phyloP scores from a whole-genome alignment of 2,888 invertebrate species.

The Mimas tiliae region DNA sequence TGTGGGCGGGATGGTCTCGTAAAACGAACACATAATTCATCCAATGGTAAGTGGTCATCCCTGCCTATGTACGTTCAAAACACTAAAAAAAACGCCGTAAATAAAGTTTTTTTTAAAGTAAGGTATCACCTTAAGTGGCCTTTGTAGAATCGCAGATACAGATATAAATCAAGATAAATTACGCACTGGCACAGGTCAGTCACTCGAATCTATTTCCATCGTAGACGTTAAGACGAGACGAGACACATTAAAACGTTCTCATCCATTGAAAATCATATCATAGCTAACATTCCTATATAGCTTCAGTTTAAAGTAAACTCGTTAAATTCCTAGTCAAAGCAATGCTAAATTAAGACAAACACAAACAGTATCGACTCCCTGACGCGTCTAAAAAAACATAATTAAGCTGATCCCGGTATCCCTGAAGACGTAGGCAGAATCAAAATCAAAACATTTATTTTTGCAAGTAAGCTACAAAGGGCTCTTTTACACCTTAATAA shows the following conservation, averaged over 20 bases:
- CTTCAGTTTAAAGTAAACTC: slow-evolving; percentile 8
- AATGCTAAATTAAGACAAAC: slow-evolving; percentile 7
- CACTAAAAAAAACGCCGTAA: too few species aligned
- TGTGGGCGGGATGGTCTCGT: too few species aligned
- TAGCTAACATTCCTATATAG: neutral
- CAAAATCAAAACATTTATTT: too few species aligned
- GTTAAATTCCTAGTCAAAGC: slow-evolving; percentile 17
- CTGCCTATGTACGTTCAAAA: too few species aligned
- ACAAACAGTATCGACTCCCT: neutral
- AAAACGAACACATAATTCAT: too few species aligned
- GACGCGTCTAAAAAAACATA: neutral
- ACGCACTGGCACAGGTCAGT: slow-evolving; percentile 5
- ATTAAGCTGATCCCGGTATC: too few species aligned
- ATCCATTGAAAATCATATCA: slow-evolving; percentile 17
- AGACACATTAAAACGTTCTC: slow-evolving; percentile 12
- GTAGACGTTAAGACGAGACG: slow-evolving; percentile 14
- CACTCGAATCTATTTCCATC: slow-evolving; percentile 23
- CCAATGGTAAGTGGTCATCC: too few species aligned
- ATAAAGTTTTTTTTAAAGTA: too few species aligned
- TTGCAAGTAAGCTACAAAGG: too few species aligned
- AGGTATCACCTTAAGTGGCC: neutral
- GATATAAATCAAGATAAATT: neutral
- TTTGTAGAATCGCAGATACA: neutral
- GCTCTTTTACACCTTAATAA: too few species aligned
- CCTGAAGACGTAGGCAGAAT: too few species aligned